These are phyloP conservation scores for Agonopterix arenella DNA, from an alignment of 2,888 invertebrate genomes.

Conservation along the genomic window DNA sequence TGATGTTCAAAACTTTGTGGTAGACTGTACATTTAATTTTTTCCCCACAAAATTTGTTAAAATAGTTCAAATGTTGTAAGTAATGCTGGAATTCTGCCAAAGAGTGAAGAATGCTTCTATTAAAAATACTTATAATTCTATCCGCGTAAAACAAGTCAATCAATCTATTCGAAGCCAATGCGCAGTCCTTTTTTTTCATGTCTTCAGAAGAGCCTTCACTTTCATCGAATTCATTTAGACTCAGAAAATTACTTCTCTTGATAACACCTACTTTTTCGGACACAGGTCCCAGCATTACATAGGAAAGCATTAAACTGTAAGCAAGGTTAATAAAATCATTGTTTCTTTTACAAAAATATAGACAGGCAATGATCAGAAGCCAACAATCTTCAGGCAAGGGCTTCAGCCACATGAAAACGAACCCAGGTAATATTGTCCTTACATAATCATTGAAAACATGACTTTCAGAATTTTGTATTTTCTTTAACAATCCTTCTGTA, in stretches of 20 bases:
- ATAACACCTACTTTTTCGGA: constrained; percentile 16
- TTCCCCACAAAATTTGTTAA: constrained; percentile 28
- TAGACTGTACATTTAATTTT: constrained; percentile 19
- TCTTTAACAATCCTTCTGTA: not conserved
- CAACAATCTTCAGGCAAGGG: constrained; percentile 12
- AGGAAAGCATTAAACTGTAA: constrained; percentile 24
- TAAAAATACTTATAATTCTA: constrained; percentile 10
- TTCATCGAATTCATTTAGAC: not conserved
- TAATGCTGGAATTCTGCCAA: constrained; percentile 36
- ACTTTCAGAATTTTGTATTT: not conserved
- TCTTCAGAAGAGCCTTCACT: constrained; percentile 1
- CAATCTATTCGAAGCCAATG: constrained; percentile 9
- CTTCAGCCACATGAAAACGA: constrained; percentile 9
- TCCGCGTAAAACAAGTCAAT: constrained; percentile 16
- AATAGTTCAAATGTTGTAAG: constrained; percentile 33
- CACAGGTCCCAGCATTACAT: constrained; percentile 17
- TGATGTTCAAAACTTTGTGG: constrained; percentile 23
- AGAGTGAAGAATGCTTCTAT: constrained; percentile 21
- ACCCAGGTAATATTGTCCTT: constrained; percentile 9
- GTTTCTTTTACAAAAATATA: constrained; percentile 24
- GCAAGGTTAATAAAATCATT: constrained; percentile 15
- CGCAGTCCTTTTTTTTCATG: constrained; percentile 9
- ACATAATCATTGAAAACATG: constrained; percentile 5
- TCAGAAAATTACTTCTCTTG: constrained; percentile 13
- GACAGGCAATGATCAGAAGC: constrained; percentile 18